These are phyloP conservation scores for Pterocles gutturalis DNA, from an alignment of 2,113 vertebrate genomes.

Conservation along the genomic window DNA sequence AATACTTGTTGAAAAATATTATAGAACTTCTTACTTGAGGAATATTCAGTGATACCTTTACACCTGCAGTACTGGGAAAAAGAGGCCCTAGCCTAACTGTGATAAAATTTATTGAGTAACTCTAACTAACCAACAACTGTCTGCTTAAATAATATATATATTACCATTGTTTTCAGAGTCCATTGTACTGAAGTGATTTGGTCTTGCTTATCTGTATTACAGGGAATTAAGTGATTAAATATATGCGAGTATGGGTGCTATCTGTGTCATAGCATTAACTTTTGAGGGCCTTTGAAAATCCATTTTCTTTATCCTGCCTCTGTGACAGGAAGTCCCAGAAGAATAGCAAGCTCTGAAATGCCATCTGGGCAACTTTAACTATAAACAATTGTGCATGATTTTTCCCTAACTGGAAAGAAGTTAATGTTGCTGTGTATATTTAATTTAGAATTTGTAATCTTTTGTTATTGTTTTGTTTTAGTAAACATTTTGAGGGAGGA, in stretches of 20 bases:
- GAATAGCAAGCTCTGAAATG: slow-evolving; percentile 32
- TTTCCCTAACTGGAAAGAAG: background rate
- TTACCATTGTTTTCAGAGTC: background rate
- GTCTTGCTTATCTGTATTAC: background rate
- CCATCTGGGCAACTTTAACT: slow-evolving; percentile 40
- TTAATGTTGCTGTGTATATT: slow-evolving; percentile 39
- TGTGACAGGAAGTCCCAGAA: background rate
- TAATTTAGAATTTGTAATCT: background rate
- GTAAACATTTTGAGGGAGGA: background rate
- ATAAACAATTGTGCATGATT: slow-evolving; percentile 31
- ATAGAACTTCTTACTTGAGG: background rate
- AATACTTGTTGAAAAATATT: background rate
- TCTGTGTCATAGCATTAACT: background rate
- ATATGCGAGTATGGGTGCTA: background rate
- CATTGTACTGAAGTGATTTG: background rate
- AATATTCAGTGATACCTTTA: background rate
- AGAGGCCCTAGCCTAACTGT: background rate
- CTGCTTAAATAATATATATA: background rate
- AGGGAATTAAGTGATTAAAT: background rate
- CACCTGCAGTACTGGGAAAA: background rate
- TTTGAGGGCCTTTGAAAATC: background rate
- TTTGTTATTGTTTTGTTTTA: slow-evolving; percentile 37
- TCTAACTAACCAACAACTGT: background rate
- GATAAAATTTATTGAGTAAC: background rate
- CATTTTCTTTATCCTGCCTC: background rate